Conservation (phyloP, 2,113 vertebrate genomes). For the Sphyrna mokarran region DNA sequence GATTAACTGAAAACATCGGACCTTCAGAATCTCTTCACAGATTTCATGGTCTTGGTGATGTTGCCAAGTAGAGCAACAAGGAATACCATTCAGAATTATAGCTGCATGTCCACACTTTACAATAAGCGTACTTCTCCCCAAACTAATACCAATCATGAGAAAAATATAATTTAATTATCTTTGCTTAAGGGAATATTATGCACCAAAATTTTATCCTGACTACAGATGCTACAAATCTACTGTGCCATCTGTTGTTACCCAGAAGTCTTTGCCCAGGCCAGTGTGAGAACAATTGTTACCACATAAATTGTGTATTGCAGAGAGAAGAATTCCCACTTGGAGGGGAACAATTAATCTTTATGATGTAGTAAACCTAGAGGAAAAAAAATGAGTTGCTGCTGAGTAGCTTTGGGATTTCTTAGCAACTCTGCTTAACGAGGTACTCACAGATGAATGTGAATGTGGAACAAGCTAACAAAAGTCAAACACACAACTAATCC, state of each 20-base stretch:
- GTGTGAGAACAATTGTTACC: neutral
- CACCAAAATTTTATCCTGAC: slow-evolving; percentile 24
- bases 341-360: slow-evolving; percentile 16
- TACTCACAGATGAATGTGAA: neutral
- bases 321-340: neutral
- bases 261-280: neutral
- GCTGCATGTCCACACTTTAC: neutral
- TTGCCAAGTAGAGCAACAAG: neutral
- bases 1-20: neutral
- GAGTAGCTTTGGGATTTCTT: neutral
- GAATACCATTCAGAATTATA: neutral
- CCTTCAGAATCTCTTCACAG: neutral
- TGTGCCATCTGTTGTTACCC: slow-evolving; percentile 5
- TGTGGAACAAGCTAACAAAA: neutral
- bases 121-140: neutral
- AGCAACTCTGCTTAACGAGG: neutral
- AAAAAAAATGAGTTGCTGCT: slow-evolving; percentile 1
- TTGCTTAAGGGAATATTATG: neutral
- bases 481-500: slow-evolving; percentile 1
- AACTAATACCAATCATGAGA: slow-evolving; percentile 24
- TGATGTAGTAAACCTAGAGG: neutral
- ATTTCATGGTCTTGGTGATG: neutral
- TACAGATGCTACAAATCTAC: slow-evolving; percentile 26
- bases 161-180: slow-evolving; percentile 34
- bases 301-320: neutral